Base-by-base conservation (phyloP, 2,113 vertebrate genomes). In the Dromas ardeola region DNA sequence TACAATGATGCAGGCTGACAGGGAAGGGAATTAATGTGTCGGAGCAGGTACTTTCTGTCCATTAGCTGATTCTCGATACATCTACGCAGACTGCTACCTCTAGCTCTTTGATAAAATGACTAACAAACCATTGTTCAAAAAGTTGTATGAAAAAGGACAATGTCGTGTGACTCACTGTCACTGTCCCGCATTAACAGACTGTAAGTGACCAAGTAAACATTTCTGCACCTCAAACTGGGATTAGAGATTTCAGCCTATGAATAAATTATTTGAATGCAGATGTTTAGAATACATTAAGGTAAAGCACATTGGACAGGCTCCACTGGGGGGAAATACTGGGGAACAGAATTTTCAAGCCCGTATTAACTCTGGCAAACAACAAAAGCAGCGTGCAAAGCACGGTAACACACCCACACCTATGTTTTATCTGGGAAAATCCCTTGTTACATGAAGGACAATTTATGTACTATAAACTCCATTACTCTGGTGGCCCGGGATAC, bases 1-100 rank as follows among this genome's bases (percentile, higher is more conserved):
- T 88, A 97, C 98, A 97, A 96, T 98, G 98, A 99, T 99, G 98
- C 97, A 98, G 98, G 95, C 97, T 99, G 99, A 99, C 99, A 99
- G 99, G 98, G 84, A 97, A 94, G 98, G 98, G 98, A 99, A 98
- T 98, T 98, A 97, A 98, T 98, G 98, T 98, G 98, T 98, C 95
- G 12, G 96, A 98, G 98, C 97, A 98, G 98, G 98, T 98, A 98
- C 98, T 99, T 98, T 97, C 98, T 98, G 97, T 98, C 98, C 98
- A 99, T 99, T 99, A 98, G 98, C 98, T 95, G 97, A 97, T 91
- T 95, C 98, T 98, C 97, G 92, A 43, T 91, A 88, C 86, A 36
- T 95, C 93, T 91, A 93, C 85, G 56, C 94, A 93, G 93, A 66
- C 96, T 97, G 95, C 97, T 98, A 88, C 95, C 96, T 91, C 10